Percentiles rank a stretch among this genome's conserved stretches.
phyloP scores from a whole-genome alignment of 2,888 invertebrate species.

The Disparrhopalites patrizii region DNA sequence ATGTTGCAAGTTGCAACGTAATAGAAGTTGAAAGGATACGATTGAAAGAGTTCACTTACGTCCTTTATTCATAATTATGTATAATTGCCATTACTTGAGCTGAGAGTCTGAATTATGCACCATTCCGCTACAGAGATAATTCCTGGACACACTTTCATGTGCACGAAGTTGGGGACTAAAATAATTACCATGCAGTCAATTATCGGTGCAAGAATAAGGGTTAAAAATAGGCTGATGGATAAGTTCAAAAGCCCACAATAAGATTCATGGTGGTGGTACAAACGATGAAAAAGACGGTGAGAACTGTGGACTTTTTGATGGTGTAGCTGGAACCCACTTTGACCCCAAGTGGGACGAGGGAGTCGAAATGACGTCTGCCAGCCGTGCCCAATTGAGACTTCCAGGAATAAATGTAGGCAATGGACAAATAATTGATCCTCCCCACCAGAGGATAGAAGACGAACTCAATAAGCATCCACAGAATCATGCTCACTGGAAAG shows the following conservation, averaged over 20 bases:
- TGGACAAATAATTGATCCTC: background rate
- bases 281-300: constrained; percentile 14
- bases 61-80: too few relatives aligned
- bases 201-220: too few relatives aligned
- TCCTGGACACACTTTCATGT: too few relatives aligned
- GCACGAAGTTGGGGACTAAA: too few relatives aligned
- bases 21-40: too few relatives aligned
- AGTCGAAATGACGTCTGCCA: background rate
- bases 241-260: background rate
- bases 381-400: constrained; percentile 13
- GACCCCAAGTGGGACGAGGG: constrained; percentile 4
- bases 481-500: background rate
- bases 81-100: too few relatives aligned
- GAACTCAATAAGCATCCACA: constrained; percentile 12
- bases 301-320: constrained; percentile 14
- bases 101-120: too few relatives aligned
- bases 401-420: constrained; percentile 6
- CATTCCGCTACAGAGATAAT: too few relatives aligned
- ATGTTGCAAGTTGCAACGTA: too few relatives aligned
- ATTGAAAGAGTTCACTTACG: too few relatives aligned
- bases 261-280: constrained; percentile 13
- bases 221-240: background rate
- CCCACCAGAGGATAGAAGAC: constrained; percentile 4
- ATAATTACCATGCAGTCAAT: too few relatives aligned
- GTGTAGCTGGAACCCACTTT: background rate